Base-by-base conservation (phyloP, 2,113 vertebrate genomes). In the Marcusenius ussheri region DNA sequence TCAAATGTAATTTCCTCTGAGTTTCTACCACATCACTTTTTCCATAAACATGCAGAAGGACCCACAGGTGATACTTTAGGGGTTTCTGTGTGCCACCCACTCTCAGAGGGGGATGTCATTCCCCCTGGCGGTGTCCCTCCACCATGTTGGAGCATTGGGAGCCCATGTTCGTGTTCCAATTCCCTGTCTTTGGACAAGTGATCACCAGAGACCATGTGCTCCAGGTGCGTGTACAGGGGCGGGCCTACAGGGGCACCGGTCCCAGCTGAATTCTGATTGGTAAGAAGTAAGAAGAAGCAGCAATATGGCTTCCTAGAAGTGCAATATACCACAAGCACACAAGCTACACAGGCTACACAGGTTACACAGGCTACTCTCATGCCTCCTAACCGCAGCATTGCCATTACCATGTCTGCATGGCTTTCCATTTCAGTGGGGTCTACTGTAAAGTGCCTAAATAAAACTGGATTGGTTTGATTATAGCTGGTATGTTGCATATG, bases 1-100 rank as follows among this genome's bases (percentile, higher is more conserved):
- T 56, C 87, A 88, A 66, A 88, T 62, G 56, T 53, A 88, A 88
- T 88, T 58, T 88, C 24, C 87, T 62, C 45, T 0, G 35, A 51
- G 31, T 88, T 88, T 66, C 86, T 56, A 42, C 15, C 86, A 66
- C 39, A 88, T 35, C 9, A 13, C 53, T 62, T 66, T 42, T 45
- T 88, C 51, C 15, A 62, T 88, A 58, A 66, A 45, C 35, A 66
- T n/a, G 50, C 53, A 66, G 83, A 62, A 88, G 51, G 51, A 62
- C n/a, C 53, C 39, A 8, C 87, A 88, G 87, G 87, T 88, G 53
- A 58, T 88, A 45, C 35, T 46, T 66, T n/a, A 53, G 85, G 11
- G 49, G 85, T 39, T 53, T 27, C 27, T 53, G 13, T 53, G 13
- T 87, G 47, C 31, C 31, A 8, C 13, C 74, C n/a, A 53, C 31